A percentile compares a stretch with the other conserved stretches of the same genome.
phyloP scores from a whole-genome alignment of 2,113 vertebrate species.

The Ctenomys sociabilis region DNA sequence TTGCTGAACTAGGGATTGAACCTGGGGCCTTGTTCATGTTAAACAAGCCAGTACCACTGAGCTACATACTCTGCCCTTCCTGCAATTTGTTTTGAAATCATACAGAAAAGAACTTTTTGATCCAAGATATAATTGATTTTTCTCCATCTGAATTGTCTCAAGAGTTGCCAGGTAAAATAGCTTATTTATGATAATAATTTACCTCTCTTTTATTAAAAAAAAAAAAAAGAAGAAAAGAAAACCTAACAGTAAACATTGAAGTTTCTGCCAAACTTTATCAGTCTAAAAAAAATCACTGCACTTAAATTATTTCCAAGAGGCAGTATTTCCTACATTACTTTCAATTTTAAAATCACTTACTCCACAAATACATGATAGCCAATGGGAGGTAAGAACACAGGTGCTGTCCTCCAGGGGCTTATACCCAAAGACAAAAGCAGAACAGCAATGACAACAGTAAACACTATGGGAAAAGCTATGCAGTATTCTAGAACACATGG shows the following conservation, averaged over 20 bases:
- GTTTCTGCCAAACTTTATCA: neutral
- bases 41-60: neutral
- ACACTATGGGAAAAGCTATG: neutral
- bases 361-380: neutral
- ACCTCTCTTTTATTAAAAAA: neutral
- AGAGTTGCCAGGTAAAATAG: constrained; percentile 12
- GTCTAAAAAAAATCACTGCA: neutral
- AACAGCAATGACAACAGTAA: neutral
- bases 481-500: neutral
- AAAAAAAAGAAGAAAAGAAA: neutral
- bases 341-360: constrained; percentile 22
- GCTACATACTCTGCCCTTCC: neutral
- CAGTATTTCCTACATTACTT: neutral
- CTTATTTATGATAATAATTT: neutral
- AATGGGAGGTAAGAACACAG: neutral
- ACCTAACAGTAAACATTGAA: constrained; percentile 11
- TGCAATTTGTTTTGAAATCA: neutral
- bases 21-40: neutral
- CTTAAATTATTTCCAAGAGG: neutral
- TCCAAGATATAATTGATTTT: constrained; percentile 32
- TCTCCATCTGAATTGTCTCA: neutral
- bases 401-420: neutral
- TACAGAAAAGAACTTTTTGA: constrained; percentile 16
- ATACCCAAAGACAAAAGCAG: constrained; percentile 23
- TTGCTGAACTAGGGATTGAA: neutral